Conservation (phyloP, 2,888 invertebrate genomes). For the Lithophane socia region DNA sequence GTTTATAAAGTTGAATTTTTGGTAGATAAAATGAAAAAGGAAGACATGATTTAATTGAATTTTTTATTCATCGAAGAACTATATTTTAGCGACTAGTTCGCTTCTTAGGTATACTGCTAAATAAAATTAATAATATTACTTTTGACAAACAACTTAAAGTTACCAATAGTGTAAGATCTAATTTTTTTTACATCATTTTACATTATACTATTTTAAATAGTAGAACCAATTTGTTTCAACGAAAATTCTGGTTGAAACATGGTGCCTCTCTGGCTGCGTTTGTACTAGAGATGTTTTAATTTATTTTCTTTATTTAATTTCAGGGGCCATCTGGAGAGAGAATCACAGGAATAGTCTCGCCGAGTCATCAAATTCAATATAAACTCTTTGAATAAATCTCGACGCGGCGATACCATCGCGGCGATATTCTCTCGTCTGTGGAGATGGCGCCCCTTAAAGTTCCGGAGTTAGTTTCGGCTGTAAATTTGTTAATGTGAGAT, state of each 20-base stretch:
- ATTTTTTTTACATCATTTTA: conserved; percentile 25
- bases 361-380: no score
- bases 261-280: background rate
- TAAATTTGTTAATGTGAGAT: background rate
- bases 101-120: conserved; percentile 36
- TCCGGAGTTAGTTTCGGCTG: background rate
- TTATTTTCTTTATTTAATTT: background rate
- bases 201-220: background rate
- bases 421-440: no score
- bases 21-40: background rate
- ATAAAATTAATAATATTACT: conserved; percentile 1
- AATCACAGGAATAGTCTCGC: no score
- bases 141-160: conserved; percentile 20
- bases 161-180: background rate
- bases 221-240: background rate
- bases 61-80: background rate
- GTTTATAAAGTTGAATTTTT: background rate
- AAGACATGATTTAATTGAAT: background rate
- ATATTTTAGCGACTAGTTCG: conserved; percentile 44
- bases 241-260: background rate
- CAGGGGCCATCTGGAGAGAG: background rate
- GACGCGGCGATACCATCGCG: no score
- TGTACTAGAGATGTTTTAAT: background rate
- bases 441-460: background rate
- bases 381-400: no score